Base-by-base conservation (phyloP, 2,797 vertebrate species). In the Chelonia mydas region DNA sequence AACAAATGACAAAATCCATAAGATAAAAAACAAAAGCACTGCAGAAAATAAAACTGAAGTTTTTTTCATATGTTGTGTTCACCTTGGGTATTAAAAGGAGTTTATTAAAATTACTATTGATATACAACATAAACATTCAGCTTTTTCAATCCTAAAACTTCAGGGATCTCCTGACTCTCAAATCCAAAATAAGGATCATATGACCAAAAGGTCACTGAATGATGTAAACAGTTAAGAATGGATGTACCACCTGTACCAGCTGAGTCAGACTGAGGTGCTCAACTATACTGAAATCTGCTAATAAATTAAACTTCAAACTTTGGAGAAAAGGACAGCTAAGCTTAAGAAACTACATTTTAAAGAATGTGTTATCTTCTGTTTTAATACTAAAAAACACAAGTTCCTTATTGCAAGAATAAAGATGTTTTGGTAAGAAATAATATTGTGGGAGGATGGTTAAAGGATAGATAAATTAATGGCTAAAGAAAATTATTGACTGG, bases 181-280 rank as follows among this genome's bases (percentile, higher is more conserved):
- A 86, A 96, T 55, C 45, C 79, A 91, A 93, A 96, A 82, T 28
- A 93, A 96, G 96, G 86, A 82, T 74, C 78, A 92, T 72, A 45
- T 83, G 55, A 94, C 81, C 84, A 92, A 89, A 97, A 81, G 83
- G 84, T 84, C 89, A 93, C 55, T 27, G 17, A 83, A 83, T 93
- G 94, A 33, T 59, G 37, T 61, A 74, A 94, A 86, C 13, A 84
- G 82, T 86, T 84, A 97, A 93, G 95, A 95, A 97, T 19, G 80
- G 89, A 93, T 87, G 86, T 55, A 93, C 81, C 87, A 95, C 90
- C 95, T 95, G 74, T 15, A 65, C 7, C 47, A 92, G 87, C 54
- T 65, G 65, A 94, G 23, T 87, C 95, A 96, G 88, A 94, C 3
- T 53, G 81, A 82, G 61, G 87, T 87, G 93, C 68, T 89, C 88